A percentile compares a stretch with the other conserved stretches of the same genome.
These are phyloP conservation scores for Riparia riparia DNA, from an alignment of 2,113 vertebrate genomes.

Conservation along the genomic window DNA sequence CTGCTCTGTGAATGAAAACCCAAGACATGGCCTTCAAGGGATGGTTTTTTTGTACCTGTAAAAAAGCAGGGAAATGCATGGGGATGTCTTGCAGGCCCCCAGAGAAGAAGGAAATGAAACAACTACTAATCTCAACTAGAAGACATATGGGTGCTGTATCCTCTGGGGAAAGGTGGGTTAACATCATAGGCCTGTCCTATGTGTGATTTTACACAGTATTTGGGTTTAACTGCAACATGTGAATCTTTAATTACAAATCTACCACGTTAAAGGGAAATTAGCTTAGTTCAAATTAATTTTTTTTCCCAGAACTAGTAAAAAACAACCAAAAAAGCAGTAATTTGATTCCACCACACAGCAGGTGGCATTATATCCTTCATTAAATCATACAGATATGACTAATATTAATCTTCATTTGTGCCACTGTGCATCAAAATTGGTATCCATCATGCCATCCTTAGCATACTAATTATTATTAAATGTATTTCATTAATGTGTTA, in stretches of 20 bases:
- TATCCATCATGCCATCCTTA: constrained; percentile 11
- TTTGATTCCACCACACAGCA: constrained; percentile 44
- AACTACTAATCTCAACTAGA: not conserved
- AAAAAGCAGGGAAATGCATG: not conserved
- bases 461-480: constrained; percentile 14
- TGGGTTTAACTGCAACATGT: not conserved
- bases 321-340: constrained; percentile 31
- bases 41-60: not conserved
- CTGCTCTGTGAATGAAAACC: not conserved
- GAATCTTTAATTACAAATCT: constrained; percentile 6
- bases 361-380: constrained; percentile 56
- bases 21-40: not conserved
- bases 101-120: not conserved
- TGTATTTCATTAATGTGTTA: not conserved
- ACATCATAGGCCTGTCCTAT: not conserved
- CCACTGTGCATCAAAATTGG: constrained; percentile 10
- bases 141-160: not conserved
- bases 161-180: not conserved
- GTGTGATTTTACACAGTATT: not conserved
- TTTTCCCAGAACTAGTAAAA: constrained; percentile 40
- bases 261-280: constrained; percentile 22
- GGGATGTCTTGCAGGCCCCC: not conserved
- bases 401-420: constrained; percentile 47
- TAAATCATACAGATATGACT: constrained; percentile 41
- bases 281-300: constrained; percentile 19